A percentile compares a stretch with the other conserved stretches of the same genome.
Conservation (phyloP, 1,140 invertebrate genomes). For the Drosophila melanica region DNA sequence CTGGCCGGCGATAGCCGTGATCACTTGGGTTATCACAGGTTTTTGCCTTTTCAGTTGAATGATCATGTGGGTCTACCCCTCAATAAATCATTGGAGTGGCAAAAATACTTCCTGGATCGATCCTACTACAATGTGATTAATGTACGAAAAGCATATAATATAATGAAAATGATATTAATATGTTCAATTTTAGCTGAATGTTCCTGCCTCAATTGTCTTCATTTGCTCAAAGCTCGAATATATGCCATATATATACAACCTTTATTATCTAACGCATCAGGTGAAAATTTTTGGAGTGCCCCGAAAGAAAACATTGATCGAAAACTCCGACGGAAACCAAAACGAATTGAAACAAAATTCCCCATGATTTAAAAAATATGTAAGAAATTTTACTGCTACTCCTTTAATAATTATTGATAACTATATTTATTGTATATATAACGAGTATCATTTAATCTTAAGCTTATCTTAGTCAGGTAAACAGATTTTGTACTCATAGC, state of each 20-base stretch:
- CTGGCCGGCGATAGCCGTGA: constrained; percentile 63
- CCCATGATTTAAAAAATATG: background rate
- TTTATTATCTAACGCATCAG: constrained; percentile 53
- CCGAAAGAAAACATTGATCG: background rate
- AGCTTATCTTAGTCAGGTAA: too few species aligned
- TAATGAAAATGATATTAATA: background rate
- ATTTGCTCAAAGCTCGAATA: constrained; percentile 38
- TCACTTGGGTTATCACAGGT: constrained; percentile 45
- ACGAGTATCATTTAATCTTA: background rate
- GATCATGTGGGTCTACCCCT: constrained; percentile 32
- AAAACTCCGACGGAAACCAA: background rate
- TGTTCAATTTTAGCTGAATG: constrained; percentile 21
- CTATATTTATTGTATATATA: too few species aligned
- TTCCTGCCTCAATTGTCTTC: constrained; percentile 35
- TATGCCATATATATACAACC: constrained; percentile 31
- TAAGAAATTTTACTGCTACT: too few species aligned
- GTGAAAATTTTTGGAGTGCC: constrained; percentile 52
- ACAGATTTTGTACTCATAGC: background rate
- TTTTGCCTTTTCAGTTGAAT: constrained; percentile 52
- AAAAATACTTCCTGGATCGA: constrained; percentile 44
- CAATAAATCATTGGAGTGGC: constrained; percentile 28
- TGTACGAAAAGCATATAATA: constrained; percentile 33
- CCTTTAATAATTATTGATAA: too few species aligned
- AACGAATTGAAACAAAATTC: background rate
- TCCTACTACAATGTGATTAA: constrained; percentile 51